Evolutionary conservation across 1,140 invertebrate genomes (phyloP), one percentile per base, ranked within the genome.

Genomic region (Drosophila kanapiae): DNA sequence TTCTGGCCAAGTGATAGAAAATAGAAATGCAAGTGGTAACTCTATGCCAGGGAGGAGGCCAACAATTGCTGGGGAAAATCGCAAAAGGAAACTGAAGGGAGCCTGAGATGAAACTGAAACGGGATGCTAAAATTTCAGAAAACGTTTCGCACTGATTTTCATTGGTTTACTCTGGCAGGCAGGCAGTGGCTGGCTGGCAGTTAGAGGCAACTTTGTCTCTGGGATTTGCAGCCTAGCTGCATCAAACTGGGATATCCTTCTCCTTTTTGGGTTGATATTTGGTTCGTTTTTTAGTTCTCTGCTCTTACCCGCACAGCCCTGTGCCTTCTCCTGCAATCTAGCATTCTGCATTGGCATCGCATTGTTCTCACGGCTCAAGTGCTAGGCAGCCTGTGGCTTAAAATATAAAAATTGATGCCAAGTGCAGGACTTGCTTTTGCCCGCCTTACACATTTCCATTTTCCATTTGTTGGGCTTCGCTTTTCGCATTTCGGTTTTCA

Each of bases 341-440:
- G 70, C 63, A 79, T 80, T 79, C 79, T 78, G 80, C 82, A 70
- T 90, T 84, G 82, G 74, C 75, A 78, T 90, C 74, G 84, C 84
- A 90, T 88, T 88, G 84, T 90, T 90, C 83, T 69, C 69, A 67
- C 85, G 53, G 65, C 77, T 84, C 80, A 80, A 84, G 85, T 87
- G 84, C 58, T 80, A 84, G 77, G 81, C 84, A 84, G 85, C 65
- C 80, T 69, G 85, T 78, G 80, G 84, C 84, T 88, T 88, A 67
- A 88, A 88, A 90, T 88, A 83, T 88, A 88, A 84, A 88, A 88
- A 88, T 88, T 88, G 80, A 90, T 90, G 85, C 77, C 80, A 90
- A 90, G 80, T 90, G 81, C 78, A 80, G 84, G 69, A 72, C 85
- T 78, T 88, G 77, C 83, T 61, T 61, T 57, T 54, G 63, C 78